These are phyloP conservation scores for Sialis fuliginosa DNA, from an alignment of 2,888 invertebrate genomes.

Conservation along the genomic window DNA sequence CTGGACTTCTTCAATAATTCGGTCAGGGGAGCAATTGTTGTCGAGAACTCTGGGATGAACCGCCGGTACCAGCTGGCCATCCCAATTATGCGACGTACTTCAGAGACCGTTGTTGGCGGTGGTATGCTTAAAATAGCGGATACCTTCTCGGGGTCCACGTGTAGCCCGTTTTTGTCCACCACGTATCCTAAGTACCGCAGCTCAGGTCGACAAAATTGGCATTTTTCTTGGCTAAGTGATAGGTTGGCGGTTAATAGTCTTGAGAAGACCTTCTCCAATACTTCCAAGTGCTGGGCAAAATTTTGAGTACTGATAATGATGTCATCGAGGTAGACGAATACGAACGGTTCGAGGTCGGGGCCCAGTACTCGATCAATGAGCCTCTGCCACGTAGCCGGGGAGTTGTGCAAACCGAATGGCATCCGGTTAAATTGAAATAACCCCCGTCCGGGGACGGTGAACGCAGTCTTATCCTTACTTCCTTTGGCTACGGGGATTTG, in stretches of 20 bases:
- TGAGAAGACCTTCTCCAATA: constrained; percentile 3
- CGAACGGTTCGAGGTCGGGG: constrained; percentile 9
- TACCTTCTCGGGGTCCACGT: constrained; percentile 9
- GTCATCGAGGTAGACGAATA: constrained; percentile 10
- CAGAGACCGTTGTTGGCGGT: constrained; percentile 10
- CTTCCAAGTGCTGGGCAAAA: constrained; percentile 10
- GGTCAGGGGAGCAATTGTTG: constrained; percentile 10
- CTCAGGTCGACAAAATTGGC: constrained; percentile 9
- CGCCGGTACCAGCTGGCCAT: constrained; percentile 16
- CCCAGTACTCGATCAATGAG: constrained; percentile 10
- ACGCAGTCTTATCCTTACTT: background rate
- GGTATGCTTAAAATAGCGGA: constrained; percentile 10
- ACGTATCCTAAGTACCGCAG: constrained; percentile 15
- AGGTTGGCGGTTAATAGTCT: background rate
- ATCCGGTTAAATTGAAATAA: constrained; percentile 4
- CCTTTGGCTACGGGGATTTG: background rate
- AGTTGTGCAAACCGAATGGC: constrained; percentile 11
- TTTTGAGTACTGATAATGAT: constrained; percentile 9
- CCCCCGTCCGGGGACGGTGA: background rate
- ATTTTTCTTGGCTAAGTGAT: constrained; percentile 4
- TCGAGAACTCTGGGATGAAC: constrained; percentile 12
- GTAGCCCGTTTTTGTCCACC: constrained; percentile 12
- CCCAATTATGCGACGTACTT: constrained; percentile 15
- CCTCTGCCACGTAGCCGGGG: constrained; percentile 10
- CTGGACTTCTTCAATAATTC: background rate